Percentiles rank a stretch among this genome's conserved stretches.
These are phyloP conservation scores for Scomber scombrus DNA, from an alignment of 2,113 vertebrate species.

Conservation along the genomic window DNA sequence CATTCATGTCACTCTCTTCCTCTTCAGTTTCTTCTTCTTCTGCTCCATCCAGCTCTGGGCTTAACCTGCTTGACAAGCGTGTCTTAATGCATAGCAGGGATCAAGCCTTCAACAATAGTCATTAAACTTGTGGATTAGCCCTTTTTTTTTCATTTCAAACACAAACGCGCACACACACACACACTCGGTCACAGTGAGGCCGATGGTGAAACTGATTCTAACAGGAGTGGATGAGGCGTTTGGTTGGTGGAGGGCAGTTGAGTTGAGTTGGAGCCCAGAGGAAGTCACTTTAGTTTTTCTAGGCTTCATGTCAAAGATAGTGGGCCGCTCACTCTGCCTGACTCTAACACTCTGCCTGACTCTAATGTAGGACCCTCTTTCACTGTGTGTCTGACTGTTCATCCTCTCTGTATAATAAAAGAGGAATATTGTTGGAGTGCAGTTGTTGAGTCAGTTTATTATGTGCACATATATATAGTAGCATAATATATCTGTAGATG, in stretches of 20 bases:
- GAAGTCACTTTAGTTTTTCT: slow-evolving; percentile 19
- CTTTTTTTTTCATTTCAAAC: neutral
- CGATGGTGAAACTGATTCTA: slow-evolving; percentile 7
- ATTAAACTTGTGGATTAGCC: slow-evolving; percentile 35
- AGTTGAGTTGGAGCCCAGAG: neutral
- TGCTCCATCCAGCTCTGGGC: neutral
- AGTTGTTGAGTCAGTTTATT: neutral
- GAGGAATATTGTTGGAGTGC: too few species aligned
- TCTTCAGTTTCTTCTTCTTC: neutral
- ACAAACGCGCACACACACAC: neutral
- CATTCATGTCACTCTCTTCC: slow-evolving; percentile 21
- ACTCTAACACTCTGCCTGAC: neutral
- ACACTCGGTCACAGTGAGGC: neutral
- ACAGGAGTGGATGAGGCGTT: slow-evolving; percentile 38
- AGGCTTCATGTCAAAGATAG: slow-evolving; percentile 27
- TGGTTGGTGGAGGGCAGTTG: neutral
- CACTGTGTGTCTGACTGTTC: neutral
- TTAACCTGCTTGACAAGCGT: slow-evolving; percentile 37
- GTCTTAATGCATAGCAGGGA: slow-evolving; percentile 30
- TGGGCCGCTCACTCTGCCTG: neutral
- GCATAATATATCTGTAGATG: too few species aligned
- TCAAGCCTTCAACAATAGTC: neutral
- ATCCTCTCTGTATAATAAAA: neutral
- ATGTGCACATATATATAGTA: too few species aligned
- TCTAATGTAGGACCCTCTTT: slow-evolving; percentile 20